Base-by-base conservation (phyloP, 2,888 invertebrate species). In the Eilema depressum region DNA sequence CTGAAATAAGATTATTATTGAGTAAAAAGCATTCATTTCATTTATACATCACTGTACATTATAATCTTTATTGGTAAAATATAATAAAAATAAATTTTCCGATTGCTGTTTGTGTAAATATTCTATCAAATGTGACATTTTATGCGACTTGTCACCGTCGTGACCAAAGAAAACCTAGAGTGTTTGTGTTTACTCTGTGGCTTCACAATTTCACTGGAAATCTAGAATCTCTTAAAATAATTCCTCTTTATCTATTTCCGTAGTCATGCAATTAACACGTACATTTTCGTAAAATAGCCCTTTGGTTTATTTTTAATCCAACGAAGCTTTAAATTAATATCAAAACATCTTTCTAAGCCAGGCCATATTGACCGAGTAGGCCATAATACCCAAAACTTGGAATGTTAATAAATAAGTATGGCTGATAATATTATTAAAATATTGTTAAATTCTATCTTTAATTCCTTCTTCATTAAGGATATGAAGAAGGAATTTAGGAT, bases 21-120 rank as follows among this genome's bases (percentile, higher is more conserved):
- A 28, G 33, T 25, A 59, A 11, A 68, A 0, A 57, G 28, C n/a
- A 14, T 57, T 63, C 68, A 68, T 68, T n/a, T 56, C 68, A 59
- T 33, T 23, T 63, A 26, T 8, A 30, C 56, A 63, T 63, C 4
- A 56, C 14, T 33, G 37, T 63, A 20, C 23, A 57, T 66, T 20
- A 37, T 57, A n/a, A 33, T 20, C 17, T 66, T 57, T 65, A 10
- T 30, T 12, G 12, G 3, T 12, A 12, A 37, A 37, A 28, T 64
- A 10, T 12, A 2, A 2, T 12, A 33, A 63, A 20, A 14, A 3
- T 3, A 3, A 41, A 26, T 65, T 30, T 56, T 2, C 57, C 25
- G 20, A 28, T 47, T 53, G 28, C 14, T 65, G 17, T 65, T 53
- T 23, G 28, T 33, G 23, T 57, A 57, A 57, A 33, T 65, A 65